phyloP scores from a whole-genome alignment of 2,797 vertebrate species.

The Mionectes olivaceus region DNA sequence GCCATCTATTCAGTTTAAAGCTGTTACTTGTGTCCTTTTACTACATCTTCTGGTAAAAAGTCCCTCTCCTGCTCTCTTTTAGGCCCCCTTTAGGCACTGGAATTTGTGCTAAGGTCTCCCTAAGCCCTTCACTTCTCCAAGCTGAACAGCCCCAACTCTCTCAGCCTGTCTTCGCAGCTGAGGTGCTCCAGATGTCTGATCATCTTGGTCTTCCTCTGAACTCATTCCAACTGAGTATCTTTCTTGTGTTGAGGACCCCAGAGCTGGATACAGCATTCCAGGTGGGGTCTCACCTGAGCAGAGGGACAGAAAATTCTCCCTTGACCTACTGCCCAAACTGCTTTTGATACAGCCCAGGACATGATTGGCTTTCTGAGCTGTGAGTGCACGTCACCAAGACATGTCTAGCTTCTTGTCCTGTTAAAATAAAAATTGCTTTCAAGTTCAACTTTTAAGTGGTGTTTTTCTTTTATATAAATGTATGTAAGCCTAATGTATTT shows the following conservation, averaged over 20 bases:
- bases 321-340: neutral
- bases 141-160: neutral
- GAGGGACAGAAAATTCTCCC: neutral
- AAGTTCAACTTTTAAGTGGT: neutral
- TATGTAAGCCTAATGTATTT: neutral
- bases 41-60: neutral
- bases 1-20: neutral
- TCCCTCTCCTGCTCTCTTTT: neutral
- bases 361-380: neutral
- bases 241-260: neutral
- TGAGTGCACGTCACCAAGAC: fast-evolving
- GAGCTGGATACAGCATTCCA: neutral
- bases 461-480: neutral
- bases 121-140: neutral
- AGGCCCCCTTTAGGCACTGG: neutral
- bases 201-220: neutral
- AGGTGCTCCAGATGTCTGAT: neutral
- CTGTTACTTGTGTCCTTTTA: neutral
- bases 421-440: neutral
- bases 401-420: neutral
- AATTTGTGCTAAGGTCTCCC: neutral
- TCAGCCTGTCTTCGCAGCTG: neutral
- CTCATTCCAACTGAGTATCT: neutral
- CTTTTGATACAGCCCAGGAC: neutral
- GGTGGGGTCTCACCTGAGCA: neutral